Percentiles rank a stretch among this genome's conserved stretches.
Evolutionary conservation across 2,113 vertebrate species (phyloP).

Genomic region (Amblyornis subalaris): DNA sequence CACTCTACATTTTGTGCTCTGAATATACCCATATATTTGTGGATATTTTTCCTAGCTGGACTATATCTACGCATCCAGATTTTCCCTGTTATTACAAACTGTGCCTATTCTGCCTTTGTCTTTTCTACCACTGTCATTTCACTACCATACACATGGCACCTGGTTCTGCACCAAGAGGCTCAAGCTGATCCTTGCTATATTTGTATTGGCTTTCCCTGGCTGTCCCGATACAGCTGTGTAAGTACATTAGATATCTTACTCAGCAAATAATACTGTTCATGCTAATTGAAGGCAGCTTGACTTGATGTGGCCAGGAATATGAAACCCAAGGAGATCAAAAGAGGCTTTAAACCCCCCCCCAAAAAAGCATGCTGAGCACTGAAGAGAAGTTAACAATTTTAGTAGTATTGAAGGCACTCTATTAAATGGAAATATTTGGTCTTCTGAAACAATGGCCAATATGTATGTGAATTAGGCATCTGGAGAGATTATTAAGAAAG

Average conservation of each 20-base stretch:
- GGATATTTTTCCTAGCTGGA: background rate
- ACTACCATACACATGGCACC: background rate
- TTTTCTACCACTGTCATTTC: background rate
- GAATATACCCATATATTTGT: background rate
- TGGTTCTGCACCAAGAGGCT: background rate
- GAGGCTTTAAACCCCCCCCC: background rate
- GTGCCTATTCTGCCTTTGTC: background rate
- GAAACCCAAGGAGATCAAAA: background rate
- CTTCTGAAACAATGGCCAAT: slow-evolving; percentile 26
- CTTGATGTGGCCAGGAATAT: background rate
- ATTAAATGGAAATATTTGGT: background rate
- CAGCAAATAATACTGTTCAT: background rate
- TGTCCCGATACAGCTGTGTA: background rate
- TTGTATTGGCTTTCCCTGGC: background rate
- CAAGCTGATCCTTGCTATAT: background rate
- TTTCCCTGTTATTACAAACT: background rate
- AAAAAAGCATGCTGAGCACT: background rate
- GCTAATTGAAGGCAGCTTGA: background rate
- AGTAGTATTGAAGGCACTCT: background rate
- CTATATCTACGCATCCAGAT: background rate
- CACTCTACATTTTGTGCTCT: background rate
- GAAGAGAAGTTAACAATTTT: background rate
- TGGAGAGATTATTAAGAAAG: slow-evolving; percentile 32
- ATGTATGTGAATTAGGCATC: slow-evolving; percentile 48
- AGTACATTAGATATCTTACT: background rate